Conservation (phyloP, 2,888 invertebrate species). For the Cinara cedri region DNA sequence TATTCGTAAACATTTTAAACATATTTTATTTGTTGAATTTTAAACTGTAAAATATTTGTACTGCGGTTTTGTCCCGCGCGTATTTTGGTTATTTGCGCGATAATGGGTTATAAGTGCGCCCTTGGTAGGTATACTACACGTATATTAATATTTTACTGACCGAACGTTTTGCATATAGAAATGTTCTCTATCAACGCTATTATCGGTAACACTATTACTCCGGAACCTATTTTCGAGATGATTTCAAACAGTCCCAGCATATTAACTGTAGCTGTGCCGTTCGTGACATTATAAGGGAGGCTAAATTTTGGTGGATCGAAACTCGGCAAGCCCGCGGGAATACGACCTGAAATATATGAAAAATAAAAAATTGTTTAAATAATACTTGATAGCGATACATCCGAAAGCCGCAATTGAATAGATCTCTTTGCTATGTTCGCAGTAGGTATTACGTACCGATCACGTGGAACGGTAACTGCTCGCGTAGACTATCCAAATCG, state of each 20-base stretch:
- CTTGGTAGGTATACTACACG: too few species aligned
- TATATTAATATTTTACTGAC: slow-evolving; percentile 64
- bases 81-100: too few species aligned
- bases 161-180: slow-evolving; percentile 92
- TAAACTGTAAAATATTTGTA: too few species aligned
- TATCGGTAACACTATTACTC: slow-evolving; percentile 83
- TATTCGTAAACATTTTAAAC: too few species aligned
- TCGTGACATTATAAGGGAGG: slow-evolving; percentile 65
- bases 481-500: too few species aligned
- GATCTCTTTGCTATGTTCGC: too few species aligned
- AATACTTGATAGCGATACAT: too few species aligned
- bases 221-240: slow-evolving; percentile 80
- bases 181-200: slow-evolving; percentile 89
- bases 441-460: slow-evolving; percentile 69
- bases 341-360: slow-evolving; percentile 67
- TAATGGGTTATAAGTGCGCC: too few species aligned
- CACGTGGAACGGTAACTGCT: slow-evolving; percentile 70
- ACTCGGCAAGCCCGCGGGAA: slow-evolving; percentile 77
- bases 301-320: slow-evolving; percentile 73
- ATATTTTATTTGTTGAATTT: too few species aligned
- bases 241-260: slow-evolving; percentile 74
- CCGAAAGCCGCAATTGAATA: too few species aligned
- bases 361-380: too few species aligned
- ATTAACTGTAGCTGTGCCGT: slow-evolving; percentile 65
- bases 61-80: too few species aligned